phyloP scores from a whole-genome alignment of 2,797 vertebrate species.

The Poeciliopsis turneri region DNA sequence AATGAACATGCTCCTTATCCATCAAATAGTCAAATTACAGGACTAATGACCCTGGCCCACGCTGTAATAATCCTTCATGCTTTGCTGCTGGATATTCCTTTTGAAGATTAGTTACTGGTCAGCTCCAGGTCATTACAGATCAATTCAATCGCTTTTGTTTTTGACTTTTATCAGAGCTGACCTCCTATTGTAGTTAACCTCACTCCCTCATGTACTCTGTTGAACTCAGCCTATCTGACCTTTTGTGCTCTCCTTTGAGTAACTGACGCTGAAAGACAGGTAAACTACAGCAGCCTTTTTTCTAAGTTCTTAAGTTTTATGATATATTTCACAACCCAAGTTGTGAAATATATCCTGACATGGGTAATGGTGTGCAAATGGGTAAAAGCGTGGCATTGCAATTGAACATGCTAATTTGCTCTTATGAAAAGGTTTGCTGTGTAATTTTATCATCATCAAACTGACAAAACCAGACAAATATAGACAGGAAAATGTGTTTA shows the following conservation, averaged over 20 bases:
- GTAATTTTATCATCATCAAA: no score
- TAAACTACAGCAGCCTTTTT: not conserved
- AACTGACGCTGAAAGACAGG: constrained; percentile 31
- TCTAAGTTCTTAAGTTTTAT: not conserved
- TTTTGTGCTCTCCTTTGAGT: constrained; percentile 40
- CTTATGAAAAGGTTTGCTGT: not conserved
- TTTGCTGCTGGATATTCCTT: constrained; percentile 47
- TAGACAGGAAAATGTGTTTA: not conserved
- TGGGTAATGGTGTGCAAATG: not conserved
- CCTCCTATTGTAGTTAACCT: constrained; percentile 36
- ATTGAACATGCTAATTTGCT: not conserved
- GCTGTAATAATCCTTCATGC: constrained; percentile 38
- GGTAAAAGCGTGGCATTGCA: not conserved
- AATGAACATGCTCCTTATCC: constrained; percentile 51
- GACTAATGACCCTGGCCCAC: constrained; percentile 47
- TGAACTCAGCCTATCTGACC: constrained; percentile 34
- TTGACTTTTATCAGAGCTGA: constrained; percentile 54
- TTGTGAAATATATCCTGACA: not conserved
- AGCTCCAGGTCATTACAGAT: constrained; percentile 41
- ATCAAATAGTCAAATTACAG: constrained; percentile 61
- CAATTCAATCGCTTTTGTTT: constrained; percentile 39
- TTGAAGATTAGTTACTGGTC: constrained; percentile 56
- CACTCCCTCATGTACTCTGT: constrained; percentile 12
- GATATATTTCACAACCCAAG: not conserved
- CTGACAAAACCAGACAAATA: not conserved